Evolutionary conservation across 2,113 vertebrate species (phyloP), one percentile per base, ranked within the genome.

Genomic region (Ophthalmotilapia sp.): DNA sequence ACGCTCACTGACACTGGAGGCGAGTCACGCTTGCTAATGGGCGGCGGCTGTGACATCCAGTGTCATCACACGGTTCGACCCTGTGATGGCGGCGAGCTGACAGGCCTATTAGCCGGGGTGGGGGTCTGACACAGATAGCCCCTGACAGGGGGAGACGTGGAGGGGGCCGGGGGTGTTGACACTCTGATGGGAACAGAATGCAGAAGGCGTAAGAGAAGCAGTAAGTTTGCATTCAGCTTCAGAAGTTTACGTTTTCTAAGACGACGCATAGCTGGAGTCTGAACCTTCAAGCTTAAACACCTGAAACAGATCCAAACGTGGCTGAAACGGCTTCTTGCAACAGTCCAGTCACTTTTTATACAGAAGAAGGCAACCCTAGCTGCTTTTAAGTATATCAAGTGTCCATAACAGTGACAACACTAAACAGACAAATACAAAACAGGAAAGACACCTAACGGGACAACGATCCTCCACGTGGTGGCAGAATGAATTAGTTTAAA

Each of bases 41-140:
- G 77, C 88, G 80, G 85, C 13, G n/a, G 51, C 81, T 91, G 84
- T 92, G 91, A 91, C 87, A 85, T 86, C 87, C 87, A 84, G 84
- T 13, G 54, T 70, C 80, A 86, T 92, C 92, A 91, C 91, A 82
- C 88, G 88, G 40, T 84, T 70, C n/a, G 68, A 94, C 85, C 90
- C 89, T 12, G 36, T 88, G 5, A 84, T 92, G 91, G 91, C 90
- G 89, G 42, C 3, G 56, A 29, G 31, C 91, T 93, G 95, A 95
- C 93, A 95, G 92, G 87, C 92, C 91, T 92, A 94, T 94, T 95
- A 93, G 89, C 91, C 53, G 45, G 79, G 54, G 58, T 80, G 75
- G 53, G 79, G 68, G 86, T 80, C 77, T 91, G 94, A 95, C 88
- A 94, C 65, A 91, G 92, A 95, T 89, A 90, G 89, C 87, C 89